Conservation (phyloP, 2,113 vertebrate species). For the Genyomyrus donnyi region DNA sequence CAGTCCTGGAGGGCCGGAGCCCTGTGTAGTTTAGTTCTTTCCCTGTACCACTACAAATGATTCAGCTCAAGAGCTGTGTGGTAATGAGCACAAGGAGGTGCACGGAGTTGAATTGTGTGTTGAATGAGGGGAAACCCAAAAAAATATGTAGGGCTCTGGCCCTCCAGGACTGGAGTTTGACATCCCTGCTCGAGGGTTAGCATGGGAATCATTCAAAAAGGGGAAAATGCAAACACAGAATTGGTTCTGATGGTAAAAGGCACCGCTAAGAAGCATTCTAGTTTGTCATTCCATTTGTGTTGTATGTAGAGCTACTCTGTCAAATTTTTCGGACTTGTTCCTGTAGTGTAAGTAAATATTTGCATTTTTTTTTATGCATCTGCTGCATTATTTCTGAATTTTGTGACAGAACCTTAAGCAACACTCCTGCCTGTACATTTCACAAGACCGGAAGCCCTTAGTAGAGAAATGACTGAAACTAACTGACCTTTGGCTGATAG, state of each 20-base stretch:
- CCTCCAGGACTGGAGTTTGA: too few species aligned
- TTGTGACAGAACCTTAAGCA: slow-evolving; percentile 5
- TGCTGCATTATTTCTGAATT: neutral
- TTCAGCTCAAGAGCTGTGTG: too few species aligned
- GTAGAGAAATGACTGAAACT: neutral
- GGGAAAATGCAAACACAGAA: neutral
- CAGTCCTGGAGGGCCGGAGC: too few species aligned
- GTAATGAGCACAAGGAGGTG: too few species aligned
- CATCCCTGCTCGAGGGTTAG: neutral
- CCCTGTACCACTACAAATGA: too few species aligned
- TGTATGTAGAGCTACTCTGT: neutral
- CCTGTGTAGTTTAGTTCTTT: too few species aligned
- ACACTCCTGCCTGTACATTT: slow-evolving; percentile 1
- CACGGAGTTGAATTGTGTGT: too few species aligned
- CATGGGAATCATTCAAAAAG: neutral
- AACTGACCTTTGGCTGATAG: neutral
- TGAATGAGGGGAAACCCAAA: too few species aligned
- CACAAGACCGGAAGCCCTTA: slow-evolving; percentile 7
- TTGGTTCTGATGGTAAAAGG: neutral
- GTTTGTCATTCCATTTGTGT: neutral
- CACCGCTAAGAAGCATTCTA: neutral
- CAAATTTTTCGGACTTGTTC: neutral
- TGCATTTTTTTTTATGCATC: neutral
- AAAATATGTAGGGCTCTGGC: too few species aligned
- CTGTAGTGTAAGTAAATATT: neutral